Evolutionary conservation across 1,140 invertebrate genomes (phyloP).

Genomic region (Musca domestica): DNA sequence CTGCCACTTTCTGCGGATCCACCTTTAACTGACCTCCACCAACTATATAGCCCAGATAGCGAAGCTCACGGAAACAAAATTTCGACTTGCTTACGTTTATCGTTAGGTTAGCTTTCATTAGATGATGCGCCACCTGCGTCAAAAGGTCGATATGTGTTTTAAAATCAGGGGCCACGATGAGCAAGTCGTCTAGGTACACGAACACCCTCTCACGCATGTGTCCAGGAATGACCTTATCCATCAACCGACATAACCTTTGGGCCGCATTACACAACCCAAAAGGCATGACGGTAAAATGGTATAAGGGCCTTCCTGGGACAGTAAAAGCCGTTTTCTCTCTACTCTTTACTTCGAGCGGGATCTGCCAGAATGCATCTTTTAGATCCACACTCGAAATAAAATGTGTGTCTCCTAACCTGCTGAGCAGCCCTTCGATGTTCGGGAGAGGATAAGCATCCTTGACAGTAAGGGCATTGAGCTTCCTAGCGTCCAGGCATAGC

Average conservation of each 20-base stretch:
- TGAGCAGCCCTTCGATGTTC: constrained; percentile 31
- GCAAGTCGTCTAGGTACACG: background rate
- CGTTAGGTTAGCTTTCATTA: background rate
- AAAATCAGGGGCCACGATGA: background rate
- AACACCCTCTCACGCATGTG: background rate
- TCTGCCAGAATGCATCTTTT: constrained; percentile 3
- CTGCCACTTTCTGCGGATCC: background rate
- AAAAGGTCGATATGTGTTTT: background rate
- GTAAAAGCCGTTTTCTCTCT: background rate
- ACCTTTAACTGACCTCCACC: background rate
- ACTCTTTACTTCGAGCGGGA: background rate
- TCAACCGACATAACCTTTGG: background rate
- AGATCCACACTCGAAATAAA: constrained; percentile 32
- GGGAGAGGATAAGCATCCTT: no score
- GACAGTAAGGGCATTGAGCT: no score
- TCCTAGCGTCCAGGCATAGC: constrained; percentile 42
- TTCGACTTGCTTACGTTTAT: background rate
- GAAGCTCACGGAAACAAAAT: background rate
- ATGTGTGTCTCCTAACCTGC: constrained; percentile 27
- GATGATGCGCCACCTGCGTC: background rate
- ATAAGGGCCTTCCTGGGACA: background rate
- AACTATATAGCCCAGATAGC: background rate
- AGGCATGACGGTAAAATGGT: no score
- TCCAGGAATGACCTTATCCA: background rate
- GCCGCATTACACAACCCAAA: no score